These are phyloP conservation scores for Scaptomyza parva DNA, from an alignment of 2,888 invertebrate genomes.

Conservation along the genomic window DNA sequence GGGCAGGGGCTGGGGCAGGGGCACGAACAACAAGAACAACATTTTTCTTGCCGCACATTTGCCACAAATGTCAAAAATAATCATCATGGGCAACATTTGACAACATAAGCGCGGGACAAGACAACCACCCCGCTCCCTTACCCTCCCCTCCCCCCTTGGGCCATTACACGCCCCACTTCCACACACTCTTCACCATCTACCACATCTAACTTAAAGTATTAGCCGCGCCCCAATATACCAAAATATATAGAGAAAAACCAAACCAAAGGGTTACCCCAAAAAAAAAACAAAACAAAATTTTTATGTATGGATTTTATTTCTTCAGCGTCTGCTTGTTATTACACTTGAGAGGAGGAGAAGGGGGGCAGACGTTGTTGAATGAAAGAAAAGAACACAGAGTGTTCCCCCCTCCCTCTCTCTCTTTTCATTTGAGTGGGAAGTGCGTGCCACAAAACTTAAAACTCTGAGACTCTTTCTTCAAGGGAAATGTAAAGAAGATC, in stretches of 20 bases:
- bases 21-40: conserved; percentile 10
- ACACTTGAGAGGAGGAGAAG: conserved; percentile 14
- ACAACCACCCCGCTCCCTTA: background rate
- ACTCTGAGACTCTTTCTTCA: conserved; percentile 9
- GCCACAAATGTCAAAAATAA: conserved; percentile 80
- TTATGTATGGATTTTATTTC: conserved; percentile 68
- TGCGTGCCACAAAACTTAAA: conserved; percentile 59
- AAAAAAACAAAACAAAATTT: too few relatives aligned
- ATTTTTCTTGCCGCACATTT: conserved; percentile 66
- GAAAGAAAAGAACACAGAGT: conserved; percentile 53
- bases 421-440: conserved; percentile 73
- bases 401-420: conserved; percentile 22
- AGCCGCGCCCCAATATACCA: conserved; percentile 49
- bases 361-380: background rate
- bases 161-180: conserved; percentile 16
- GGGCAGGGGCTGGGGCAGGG: background rate
- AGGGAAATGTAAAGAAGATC: conserved; percentile 8
- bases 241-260: too few relatives aligned
- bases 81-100: conserved; percentile 77
- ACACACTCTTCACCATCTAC: background rate
- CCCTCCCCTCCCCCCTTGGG: background rate
- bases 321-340: conserved; percentile 63
- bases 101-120: conserved; percentile 60
- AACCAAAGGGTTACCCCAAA: conserved; percentile 70
- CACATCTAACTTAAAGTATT: background rate